phyloP scores from a whole-genome alignment of 92 coral and sea anemone species.

The Chrysogorgia sp. region DNA sequence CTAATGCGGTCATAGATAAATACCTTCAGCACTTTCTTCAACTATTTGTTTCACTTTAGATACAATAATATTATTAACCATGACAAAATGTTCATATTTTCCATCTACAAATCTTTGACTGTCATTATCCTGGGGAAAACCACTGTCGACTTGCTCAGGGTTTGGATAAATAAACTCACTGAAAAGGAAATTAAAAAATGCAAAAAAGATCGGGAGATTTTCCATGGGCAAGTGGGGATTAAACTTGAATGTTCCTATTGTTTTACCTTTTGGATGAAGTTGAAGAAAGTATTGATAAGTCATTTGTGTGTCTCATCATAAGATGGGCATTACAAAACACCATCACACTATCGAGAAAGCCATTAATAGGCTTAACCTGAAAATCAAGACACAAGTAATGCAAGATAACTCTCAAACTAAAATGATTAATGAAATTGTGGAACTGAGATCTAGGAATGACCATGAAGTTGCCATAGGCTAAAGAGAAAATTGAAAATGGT shows the following conservation, averaged over 20 bases:
- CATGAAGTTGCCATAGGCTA: no score
- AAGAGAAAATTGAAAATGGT: no score
- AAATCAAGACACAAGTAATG: neutral
- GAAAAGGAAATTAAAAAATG: constrained; percentile 2
- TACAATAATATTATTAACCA: constrained; percentile 74
- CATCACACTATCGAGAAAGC: constrained; percentile 84
- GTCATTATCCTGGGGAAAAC: constrained; percentile 12
- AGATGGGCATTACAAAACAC: constrained; percentile 87
- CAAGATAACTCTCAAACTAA: no score
- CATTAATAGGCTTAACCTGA: constrained; percentile 58
- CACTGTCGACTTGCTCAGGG: constrained; percentile 43
- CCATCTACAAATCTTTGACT: constrained; percentile 66
- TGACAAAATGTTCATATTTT: constrained; percentile 88
- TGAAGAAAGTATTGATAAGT: constrained; percentile 73
- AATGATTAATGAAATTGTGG: no score
- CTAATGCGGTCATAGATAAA: no score
- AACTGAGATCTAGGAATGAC: no score
- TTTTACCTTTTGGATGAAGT: constrained; percentile 76
- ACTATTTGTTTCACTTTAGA: constrained; percentile 70
- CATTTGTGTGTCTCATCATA: constrained; percentile 86
- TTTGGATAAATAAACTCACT: constrained; percentile 94
- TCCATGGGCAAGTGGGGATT: no score
- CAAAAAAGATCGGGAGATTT: no score
- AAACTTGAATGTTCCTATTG: neutral
- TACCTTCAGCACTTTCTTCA: constrained; percentile 64